Evolutionary conservation across 2,888 invertebrate genomes (phyloP).

Genomic region (Pachydiplax longipennis): DNA sequence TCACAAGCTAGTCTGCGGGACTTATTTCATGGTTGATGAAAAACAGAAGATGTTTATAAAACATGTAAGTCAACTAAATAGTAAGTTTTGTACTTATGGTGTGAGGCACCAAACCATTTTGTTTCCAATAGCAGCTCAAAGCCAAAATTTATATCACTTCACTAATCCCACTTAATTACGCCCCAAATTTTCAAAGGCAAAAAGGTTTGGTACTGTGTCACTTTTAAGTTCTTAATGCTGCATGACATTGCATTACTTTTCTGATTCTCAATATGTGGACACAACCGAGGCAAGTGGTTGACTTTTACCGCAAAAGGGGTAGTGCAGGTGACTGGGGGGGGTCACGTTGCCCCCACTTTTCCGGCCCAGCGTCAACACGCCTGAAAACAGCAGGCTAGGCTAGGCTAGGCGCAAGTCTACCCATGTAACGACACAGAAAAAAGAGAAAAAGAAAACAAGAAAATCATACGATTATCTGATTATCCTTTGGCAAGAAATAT

Average conservation of each 20-base stretch:
- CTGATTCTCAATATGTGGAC: conserved; percentile 37
- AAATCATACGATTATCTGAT: conserved; percentile 47
- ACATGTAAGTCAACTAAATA: conserved; percentile 27
- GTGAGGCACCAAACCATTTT: conserved; percentile 44
- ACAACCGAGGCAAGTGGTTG: conserved; percentile 48
- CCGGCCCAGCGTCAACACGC: conserved; percentile 49
- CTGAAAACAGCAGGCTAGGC: conserved; percentile 52
- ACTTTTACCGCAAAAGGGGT: conserved; percentile 54
- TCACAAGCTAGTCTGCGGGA: conserved; percentile 19
- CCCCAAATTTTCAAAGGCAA: conserved; percentile 25
- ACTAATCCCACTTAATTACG: conserved; percentile 6
- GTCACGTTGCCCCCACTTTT: conserved; percentile 52
- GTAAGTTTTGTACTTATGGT: conserved; percentile 31
- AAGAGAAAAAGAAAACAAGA: conserved; percentile 53
- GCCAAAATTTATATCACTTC: conserved; percentile 6
- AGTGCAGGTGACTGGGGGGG: conserved; percentile 54
- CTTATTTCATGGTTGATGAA: conserved; percentile 12
- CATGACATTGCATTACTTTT: conserved; percentile 37
- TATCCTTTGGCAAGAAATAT: conserved; percentile 15
- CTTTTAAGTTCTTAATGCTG: conserved; percentile 28
- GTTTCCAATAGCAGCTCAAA: conserved; percentile 6
- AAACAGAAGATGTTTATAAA: conserved; percentile 6
- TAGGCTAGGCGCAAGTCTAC: conserved; percentile 52
- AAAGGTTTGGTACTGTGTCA: conserved; percentile 41
- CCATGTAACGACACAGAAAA: conserved; percentile 57